Evolutionary conservation across 2,113 vertebrate genomes (phyloP).

Genomic region (Balaeniceps rex): DNA sequence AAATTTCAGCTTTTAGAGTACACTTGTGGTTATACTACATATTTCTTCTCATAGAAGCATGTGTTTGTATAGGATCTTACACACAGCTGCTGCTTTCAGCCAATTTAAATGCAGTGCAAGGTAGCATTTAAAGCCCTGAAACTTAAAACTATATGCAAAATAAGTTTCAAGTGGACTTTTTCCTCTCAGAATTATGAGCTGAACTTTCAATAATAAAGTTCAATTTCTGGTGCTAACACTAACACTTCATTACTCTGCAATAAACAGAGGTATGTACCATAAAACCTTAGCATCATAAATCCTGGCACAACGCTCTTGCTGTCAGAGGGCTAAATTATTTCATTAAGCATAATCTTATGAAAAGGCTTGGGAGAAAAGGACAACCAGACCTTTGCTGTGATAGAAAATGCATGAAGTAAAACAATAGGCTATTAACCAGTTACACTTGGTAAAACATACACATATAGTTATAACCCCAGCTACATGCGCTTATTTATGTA

Average conservation of each 20-base stretch:
- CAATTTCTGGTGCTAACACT: not conserved
- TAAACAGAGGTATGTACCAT: not conserved
- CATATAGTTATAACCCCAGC: not conserved
- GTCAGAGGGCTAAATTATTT: not conserved
- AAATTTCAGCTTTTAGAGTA: not conserved
- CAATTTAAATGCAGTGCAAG: not conserved
- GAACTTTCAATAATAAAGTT: not conserved
- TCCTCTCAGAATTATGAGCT: not conserved
- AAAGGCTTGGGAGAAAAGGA: not conserved
- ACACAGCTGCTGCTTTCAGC: not conserved
- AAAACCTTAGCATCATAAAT: not conserved
- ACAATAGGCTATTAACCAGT: not conserved
- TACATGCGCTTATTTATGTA: fast-evolving
- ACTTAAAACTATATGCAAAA: not conserved
- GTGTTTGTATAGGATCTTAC: not conserved
- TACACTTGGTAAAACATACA: not conserved
- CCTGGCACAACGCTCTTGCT: fast-evolving
- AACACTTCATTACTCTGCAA: not conserved
- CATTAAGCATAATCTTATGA: not conserved
- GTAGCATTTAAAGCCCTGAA: not conserved
- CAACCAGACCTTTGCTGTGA: not conserved
- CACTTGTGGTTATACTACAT: not conserved
- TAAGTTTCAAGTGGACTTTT: not conserved
- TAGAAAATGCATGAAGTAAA: not conserved
- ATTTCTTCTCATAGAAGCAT: not conserved